phyloP scores from a whole-genome alignment of 2,888 invertebrate genomes.

The Heliconius cydno region DNA sequence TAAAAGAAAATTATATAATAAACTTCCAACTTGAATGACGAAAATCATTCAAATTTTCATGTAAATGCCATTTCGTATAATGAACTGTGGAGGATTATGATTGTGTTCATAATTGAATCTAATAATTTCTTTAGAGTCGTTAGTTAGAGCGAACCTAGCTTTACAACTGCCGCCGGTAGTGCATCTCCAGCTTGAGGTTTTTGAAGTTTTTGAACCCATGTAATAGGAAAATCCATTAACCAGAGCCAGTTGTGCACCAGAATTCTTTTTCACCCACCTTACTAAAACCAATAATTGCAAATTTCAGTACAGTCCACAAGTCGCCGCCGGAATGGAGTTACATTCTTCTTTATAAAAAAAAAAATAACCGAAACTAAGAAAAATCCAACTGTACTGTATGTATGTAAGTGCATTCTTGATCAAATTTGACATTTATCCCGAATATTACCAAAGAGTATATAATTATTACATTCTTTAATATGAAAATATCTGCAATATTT shows the following conservation, averaged over 20 bases:
- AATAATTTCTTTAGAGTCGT: constrained; percentile 46
- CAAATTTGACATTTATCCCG: background rate
- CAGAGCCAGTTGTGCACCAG: constrained; percentile 3
- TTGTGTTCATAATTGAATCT: constrained; percentile 40
- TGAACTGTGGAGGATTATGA: constrained; percentile 45
- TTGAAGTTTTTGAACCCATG: constrained; percentile 6
- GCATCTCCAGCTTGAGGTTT: constrained; percentile 51
- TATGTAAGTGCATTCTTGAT: background rate
- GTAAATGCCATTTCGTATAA: constrained; percentile 47
- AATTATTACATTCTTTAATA: background rate
- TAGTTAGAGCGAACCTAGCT: constrained; percentile 64
- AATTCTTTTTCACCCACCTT: background rate
- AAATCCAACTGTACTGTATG: too few relatives aligned
- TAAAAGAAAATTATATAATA: background rate
- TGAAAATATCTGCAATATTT: background rate
- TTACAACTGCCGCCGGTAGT: constrained; percentile 49
- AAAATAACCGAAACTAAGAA: too few relatives aligned
- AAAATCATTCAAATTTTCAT: constrained; percentile 31
- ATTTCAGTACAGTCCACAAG: background rate
- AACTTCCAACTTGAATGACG: too few relatives aligned
- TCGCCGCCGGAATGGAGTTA: too few relatives aligned
- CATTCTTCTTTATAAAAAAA: too few relatives aligned
- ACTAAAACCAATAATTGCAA: constrained; percentile 5
- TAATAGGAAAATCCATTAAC: constrained; percentile 44
- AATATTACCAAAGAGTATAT: background rate